Percentiles rank a stretch among this genome's conserved stretches.
Conservation (phyloP, 2,113 vertebrate genomes). For the Cololabis saira region DNA sequence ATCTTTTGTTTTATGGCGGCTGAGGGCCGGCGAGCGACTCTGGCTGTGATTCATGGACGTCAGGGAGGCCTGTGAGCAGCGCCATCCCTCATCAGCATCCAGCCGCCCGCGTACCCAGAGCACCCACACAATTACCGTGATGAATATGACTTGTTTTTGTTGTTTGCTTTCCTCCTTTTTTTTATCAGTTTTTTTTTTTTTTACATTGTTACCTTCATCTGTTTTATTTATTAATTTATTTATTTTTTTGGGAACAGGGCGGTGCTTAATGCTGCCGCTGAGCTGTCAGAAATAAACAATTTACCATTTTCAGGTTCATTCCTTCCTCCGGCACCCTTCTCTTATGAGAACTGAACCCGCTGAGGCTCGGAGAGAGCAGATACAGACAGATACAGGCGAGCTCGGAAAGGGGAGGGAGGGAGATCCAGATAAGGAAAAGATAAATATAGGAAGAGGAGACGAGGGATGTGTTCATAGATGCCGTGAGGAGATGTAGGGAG, state of each 20-base stretch:
- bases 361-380: constrained; percentile 62
- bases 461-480: constrained; percentile 70
- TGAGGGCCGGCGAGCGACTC: constrained; percentile 93
- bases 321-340: constrained; percentile 47
- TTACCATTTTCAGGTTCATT: constrained; percentile 57
- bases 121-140: constrained; percentile 99
- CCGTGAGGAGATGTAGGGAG: constrained; percentile 55
- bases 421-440: constrained; percentile 69
- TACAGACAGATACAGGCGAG: constrained; percentile 61
- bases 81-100: constrained; percentile 97
- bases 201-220: constrained; percentile 47
- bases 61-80: constrained; percentile 92
- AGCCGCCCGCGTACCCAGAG: constrained; percentile 90
- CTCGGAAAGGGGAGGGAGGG: constrained; percentile 58
- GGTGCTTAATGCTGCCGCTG: constrained; percentile 88
- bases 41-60: constrained; percentile 98
- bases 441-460: constrained; percentile 66
- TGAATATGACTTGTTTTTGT: constrained; percentile 99
- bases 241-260: constrained; percentile 69
- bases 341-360: constrained; percentile 43
- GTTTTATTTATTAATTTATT: neutral
- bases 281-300: constrained; percentile 68
- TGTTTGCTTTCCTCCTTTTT: constrained; percentile 71
- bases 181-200: constrained; percentile 69
- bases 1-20: constrained; percentile 99